phyloP scores from a whole-genome alignment of 23 tunicate genomes.

The Ciona savignyi region DNA sequence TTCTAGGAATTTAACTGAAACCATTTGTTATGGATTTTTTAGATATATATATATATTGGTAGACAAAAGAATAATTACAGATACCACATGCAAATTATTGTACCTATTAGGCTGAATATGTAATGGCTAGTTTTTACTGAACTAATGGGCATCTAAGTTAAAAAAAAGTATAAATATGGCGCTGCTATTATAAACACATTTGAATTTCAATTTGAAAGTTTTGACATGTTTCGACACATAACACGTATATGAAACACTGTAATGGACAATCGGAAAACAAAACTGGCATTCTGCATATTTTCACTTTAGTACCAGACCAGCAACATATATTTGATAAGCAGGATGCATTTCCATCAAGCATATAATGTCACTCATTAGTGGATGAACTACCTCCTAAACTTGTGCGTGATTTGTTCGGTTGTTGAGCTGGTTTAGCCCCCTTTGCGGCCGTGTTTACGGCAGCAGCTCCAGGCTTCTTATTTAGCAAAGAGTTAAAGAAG shows the following conservation, averaged over 20 bases:
- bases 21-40: no score
- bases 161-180: no score
- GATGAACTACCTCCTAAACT: neutral
- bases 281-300: neutral
- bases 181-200: no score
- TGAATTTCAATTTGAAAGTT: neutral
- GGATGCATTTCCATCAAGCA: no score
- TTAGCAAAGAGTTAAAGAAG: slow-evolving; percentile 90
- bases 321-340: neutral
- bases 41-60: no score
- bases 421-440: neutral
- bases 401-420: neutral
- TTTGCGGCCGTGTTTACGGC: neutral
- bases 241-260: neutral
- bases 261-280: neutral
- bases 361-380: neutral
- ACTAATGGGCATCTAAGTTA: no score
- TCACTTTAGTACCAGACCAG: neutral
- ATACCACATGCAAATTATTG: no score
- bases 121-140: no score
- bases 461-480: slow-evolving; percentile 57
- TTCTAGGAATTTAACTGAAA: no score
- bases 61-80: no score
- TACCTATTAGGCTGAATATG: no score
- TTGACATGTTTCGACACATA: neutral